Evolutionary conservation across 1,140 invertebrate genomes (phyloP).

Genomic region (Cotesia typhae): DNA sequence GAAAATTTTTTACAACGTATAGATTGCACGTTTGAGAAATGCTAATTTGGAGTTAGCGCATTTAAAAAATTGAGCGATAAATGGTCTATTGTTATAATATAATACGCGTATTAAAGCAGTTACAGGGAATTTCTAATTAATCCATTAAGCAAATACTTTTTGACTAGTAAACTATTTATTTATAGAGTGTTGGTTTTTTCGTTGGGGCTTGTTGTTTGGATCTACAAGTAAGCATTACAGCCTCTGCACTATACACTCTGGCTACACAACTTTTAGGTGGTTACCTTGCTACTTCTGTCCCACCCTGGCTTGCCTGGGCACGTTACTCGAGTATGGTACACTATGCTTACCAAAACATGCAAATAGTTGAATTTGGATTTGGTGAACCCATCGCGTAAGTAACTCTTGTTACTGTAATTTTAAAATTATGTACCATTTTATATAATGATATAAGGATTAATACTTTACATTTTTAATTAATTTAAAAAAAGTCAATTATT

Average conservation of each 20-base stretch:
- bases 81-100: no score
- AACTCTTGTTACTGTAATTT: conserved; percentile 6
- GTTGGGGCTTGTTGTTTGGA: conserved; percentile 84
- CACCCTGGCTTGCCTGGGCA: conserved; percentile 82
- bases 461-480: neutral
- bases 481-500: neutral
- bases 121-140: no score
- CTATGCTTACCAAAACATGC: conserved; percentile 88
- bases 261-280: conserved; percentile 85
- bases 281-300: conserved; percentile 81
- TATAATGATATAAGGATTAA: conserved; percentile 9
- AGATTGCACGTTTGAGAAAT: no score
- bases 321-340: conserved; percentile 83
- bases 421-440: neutral
- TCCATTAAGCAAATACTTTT: no score
- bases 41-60: no score
- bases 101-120: no score
- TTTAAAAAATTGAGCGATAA: no score
- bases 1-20: no score
- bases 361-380: conserved; percentile 82
- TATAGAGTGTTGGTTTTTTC: conserved; percentile 83
- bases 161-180: neutral
- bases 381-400: conserved; percentile 76
- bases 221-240: conserved; percentile 82
- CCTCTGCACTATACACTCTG: conserved; percentile 82